Conservation (phyloP, 1,140 invertebrate species). For the Odontomachus brunneus region DNA sequence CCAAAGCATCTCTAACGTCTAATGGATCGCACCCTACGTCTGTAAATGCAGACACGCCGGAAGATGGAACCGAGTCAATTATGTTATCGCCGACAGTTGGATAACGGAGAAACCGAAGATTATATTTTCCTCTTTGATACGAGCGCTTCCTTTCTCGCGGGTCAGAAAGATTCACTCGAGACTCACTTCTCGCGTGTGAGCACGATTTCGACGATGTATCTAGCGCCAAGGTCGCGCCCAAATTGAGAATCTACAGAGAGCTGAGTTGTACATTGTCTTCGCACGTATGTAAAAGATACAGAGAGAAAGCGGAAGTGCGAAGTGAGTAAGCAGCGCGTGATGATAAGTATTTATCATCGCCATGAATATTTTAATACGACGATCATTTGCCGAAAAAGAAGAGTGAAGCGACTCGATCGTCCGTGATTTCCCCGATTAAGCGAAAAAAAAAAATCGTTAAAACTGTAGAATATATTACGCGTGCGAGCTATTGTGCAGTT, state of each 20-base stretch:
- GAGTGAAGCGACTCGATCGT: conserved; percentile 24
- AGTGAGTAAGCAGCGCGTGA: conserved; percentile 17
- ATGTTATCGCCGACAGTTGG: not conserved
- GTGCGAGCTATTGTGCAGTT: conserved; percentile 37
- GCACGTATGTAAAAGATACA: not conserved
- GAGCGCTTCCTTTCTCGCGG: not conserved
- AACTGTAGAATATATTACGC: conserved; percentile 58
- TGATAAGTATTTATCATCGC: not conserved
- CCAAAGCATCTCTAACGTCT: too few relatives aligned
- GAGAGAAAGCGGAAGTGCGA: conserved; percentile 2
- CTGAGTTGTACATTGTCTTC: conserved; percentile 14
- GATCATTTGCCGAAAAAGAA: not conserved
- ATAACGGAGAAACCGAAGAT: not conserved
- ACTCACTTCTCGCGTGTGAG: not conserved
- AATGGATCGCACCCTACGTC: too few relatives aligned
- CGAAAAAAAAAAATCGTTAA: conserved; percentile 57
- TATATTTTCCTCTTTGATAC: not conserved
- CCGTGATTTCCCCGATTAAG: conserved; percentile 58
- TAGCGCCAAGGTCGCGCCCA: not conserved
- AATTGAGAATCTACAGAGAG: not conserved
- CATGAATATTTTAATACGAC: conserved; percentile 39
- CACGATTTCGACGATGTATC: not conserved
- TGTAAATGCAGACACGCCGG: too few relatives aligned
- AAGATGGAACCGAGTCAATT: too few relatives aligned
- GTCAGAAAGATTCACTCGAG: not conserved